phyloP scores from a whole-genome alignment of 2,888 invertebrate genomes.

The Nymphalis c-album region DNA sequence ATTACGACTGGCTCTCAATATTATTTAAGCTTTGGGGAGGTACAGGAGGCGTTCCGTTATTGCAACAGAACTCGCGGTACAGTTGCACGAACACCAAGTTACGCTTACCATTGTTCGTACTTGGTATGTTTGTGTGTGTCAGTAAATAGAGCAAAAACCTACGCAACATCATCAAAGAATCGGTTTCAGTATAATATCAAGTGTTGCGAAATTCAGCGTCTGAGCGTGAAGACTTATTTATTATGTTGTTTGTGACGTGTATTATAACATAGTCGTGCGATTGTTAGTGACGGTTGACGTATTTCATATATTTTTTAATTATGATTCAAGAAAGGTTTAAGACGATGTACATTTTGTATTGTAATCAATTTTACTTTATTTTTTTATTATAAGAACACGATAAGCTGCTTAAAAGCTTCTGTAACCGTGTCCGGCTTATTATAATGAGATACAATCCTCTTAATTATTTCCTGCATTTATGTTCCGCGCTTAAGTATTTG shows the following conservation, averaged over 20 bases:
- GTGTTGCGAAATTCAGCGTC: constrained; percentile 11
- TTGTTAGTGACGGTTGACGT: background rate
- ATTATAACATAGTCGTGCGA: background rate
- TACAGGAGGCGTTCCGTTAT: constrained; percentile 47
- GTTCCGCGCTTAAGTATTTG: too few species aligned
- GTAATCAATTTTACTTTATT: too few species aligned
- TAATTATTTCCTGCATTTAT: too few species aligned
- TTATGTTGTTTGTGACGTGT: background rate
- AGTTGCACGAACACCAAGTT: constrained; percentile 22
- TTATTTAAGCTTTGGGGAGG: constrained; percentile 29
- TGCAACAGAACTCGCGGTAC: constrained; percentile 41
- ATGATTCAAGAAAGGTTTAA: too few species aligned
- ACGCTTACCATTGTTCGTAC: constrained; percentile 32
- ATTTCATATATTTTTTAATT: background rate
- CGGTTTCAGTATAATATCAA: constrained; percentile 9
- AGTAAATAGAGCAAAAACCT: constrained; percentile 34
- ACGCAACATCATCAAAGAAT: constrained; percentile 21
- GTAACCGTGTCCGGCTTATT: too few species aligned
- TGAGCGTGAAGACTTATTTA: constrained; percentile 6
- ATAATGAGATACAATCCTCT: too few species aligned
- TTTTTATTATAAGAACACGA: too few species aligned
- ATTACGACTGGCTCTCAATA: constrained; percentile 1
- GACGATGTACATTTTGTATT: too few species aligned
- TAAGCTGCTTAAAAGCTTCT: too few species aligned
- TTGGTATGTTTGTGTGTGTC: constrained; percentile 1